Evolutionary conservation across 1,140 invertebrate species (phyloP), one percentile per base, ranked within the genome.

Genomic region (Eciton burchellii): DNA sequence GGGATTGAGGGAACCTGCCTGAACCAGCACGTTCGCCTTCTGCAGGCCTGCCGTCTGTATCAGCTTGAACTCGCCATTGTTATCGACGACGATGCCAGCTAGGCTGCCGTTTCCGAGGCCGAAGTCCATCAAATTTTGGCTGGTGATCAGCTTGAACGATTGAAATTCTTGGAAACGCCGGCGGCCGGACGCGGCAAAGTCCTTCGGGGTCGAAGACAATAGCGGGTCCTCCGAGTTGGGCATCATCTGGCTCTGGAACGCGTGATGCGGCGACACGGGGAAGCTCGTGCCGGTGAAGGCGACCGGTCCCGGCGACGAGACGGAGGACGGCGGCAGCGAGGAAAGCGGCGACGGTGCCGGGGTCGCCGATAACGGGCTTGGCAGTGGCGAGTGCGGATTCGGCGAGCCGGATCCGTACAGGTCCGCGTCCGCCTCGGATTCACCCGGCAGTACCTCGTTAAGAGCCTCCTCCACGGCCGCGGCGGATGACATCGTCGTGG

Each of bases 221-320:
- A 97, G 89, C 0, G 97, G 97, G 91, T 97, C 97, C 85, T 97
- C 97, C 0, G 97, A 97, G 90, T 97, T 97, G 8, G 97, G 95
- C 96, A 97, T 97, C 96, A 97, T 97, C 89, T 96, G 96, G 49
- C 95, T 96, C 88, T 96, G 96, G 3, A 96, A 90, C 0, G 94
- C 93, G 71, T 95, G 94, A 88, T 95, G 94, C 0, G 94, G 94
- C 2, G 94, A 95, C 21, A 95, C 93, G 1, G 94, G 93, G 81
- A 94, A 95, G 5, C 89, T 93, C 0, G 95, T 81, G 26, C 91
- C 91, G 43, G 94, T 94, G 52, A 94, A 94, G 35, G 94, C 93
- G 3, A 90, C 92, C 0, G 95, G 94, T 45, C 95, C 93, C 0
- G 95, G 95, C 0, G 95, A 95, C 12, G 95, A 93, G 3, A 94